Evolutionary conservation across 2,113 vertebrate genomes (phyloP), one percentile per base, ranked within the genome.

Genomic region (Uropsilus gracilis): DNA sequence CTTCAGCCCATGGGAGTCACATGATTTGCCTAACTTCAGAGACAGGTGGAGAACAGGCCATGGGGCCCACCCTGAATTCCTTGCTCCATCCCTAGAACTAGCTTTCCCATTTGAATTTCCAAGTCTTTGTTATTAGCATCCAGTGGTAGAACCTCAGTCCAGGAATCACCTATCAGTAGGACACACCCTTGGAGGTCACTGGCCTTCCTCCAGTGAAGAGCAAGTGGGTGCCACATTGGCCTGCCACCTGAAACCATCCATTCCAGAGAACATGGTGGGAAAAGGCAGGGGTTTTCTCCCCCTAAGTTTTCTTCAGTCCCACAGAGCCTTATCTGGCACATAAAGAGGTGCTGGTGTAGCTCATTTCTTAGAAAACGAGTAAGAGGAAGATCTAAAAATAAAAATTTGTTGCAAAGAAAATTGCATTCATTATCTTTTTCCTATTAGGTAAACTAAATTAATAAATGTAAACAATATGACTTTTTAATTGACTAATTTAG

Each of bases 381-480:
- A 69, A 75, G 28, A 6, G 30, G 44, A 18, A 39, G 86, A 32
- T 6, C 6, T n/a, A 53, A 94, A 17, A 81, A 87, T 48, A 87
- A 93, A 85, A 61, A 50, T 30, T 0, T 64, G 2, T 50, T 92
- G n/a, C 34, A 30, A 53, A 95, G 24, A 90, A 84, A 85, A 55
- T 28, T 13, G 22, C 3, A 64, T 16, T 12, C 10, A 46, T 63
- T 8, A 76, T 46, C 9, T 37, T 86, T 71, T 85, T 88, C 53
- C 83, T 72, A 11, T 28, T 44, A 48, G 32, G 13, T 71, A 59
- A 96, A 94, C 8, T 61, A 46, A 93, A 76, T 82, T 63, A 61
- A 13, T n/a, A 83, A 73, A 57, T 24, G 16, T 32, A 63, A 94
- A 69, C 11, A 50, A n/a, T 9, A 73, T 34, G 48, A 39, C 42